Base-by-base conservation (phyloP, 2,113 vertebrate genomes). In the Callithrix jacchus region DNA sequence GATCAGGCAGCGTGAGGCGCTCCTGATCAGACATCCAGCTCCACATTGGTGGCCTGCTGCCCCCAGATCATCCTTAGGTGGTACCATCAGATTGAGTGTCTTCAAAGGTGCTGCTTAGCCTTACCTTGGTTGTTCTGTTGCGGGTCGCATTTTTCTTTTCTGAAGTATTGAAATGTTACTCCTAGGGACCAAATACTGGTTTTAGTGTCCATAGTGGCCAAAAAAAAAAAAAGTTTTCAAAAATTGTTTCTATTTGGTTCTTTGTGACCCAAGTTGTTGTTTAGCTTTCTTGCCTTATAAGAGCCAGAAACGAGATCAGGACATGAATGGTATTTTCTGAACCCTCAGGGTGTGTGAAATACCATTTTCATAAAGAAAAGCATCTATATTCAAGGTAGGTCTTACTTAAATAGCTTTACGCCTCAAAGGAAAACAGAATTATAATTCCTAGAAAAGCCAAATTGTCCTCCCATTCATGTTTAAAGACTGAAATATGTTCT, bases 21-120 rank as follows among this genome's bases (percentile, higher is more conserved):
- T 11, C 58, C 25, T 10, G 4, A 6, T 64, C 61, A 47, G 37
- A 40, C 61, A 0, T 58, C 7, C 2, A 16, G 49, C 52, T 25
- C 71, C 27, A 0, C 1, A 0, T 4, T 6, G 70, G 37, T 1
- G 21, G 27, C 47, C 1, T 17, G 5, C 47, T 30, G 58, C 27
- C 74, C 16, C 10, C 40, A 0, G 30, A 0, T 4, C 1, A 3
- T 27, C 49, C 18, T 4, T 17, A 4, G 6, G 3, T 17, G 23
- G 12, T 0, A 2, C 70, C 70, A 37, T 76, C 58, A 2, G 2
- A 10, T 2, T 4, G 25, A 2, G 0, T 32, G 23, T 54, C 71
- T n/a, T 45, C 81, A 12, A 18, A 49, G 14, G 2, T 40, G 94
- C 79, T 14, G 5, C 49, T 70, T 1, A 0, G 40, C 3, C 71